phyloP scores from a whole-genome alignment of 2,113 vertebrate species.

The Coptodon bakossiorum region DNA sequence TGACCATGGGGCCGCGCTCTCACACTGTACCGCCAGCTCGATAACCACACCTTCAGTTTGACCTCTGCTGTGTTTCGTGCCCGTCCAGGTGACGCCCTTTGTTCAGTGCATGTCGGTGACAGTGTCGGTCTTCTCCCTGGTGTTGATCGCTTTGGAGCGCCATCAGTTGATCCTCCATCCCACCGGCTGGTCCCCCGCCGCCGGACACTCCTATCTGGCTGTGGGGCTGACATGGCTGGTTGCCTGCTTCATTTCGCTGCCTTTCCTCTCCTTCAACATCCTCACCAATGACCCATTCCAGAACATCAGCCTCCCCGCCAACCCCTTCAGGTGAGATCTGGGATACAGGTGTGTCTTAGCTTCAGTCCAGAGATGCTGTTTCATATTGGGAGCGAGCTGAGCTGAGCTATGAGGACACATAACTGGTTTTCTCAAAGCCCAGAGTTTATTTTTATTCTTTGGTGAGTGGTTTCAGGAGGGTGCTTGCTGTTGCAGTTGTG shows the following conservation, averaged over 20 bases:
- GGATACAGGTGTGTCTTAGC: neutral
- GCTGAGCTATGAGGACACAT: neutral
- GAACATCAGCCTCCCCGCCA: slow-evolving; percentile 68
- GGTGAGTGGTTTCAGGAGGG: neutral
- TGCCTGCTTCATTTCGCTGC: slow-evolving; percentile 69
- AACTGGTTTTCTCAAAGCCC: neutral
- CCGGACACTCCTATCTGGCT: slow-evolving; percentile 70
- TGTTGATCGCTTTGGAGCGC: slow-evolving; percentile 74
- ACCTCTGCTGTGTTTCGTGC: neutral
- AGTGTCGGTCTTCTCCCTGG: slow-evolving; percentile 70
- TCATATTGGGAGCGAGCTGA: neutral
- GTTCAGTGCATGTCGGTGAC: slow-evolving; percentile 74
- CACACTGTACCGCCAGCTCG: neutral
- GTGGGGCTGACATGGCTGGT: slow-evolving; percentile 68
- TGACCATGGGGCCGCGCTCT: neutral
- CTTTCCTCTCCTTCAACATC: slow-evolving; percentile 72
- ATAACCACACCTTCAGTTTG: neutral
- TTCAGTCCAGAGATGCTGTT: neutral
- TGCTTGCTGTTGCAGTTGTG: no score
- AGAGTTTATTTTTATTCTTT: neutral
- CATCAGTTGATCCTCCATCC: slow-evolving; percentile 76
- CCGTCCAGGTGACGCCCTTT: slow-evolving; percentile 67
- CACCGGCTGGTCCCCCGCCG: slow-evolving; percentile 70
- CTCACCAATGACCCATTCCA: slow-evolving; percentile 69
- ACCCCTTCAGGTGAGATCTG: slow-evolving; percentile 56